Base-by-base conservation (phyloP, 2,888 invertebrate genomes). In the Netelia melanura region DNA sequence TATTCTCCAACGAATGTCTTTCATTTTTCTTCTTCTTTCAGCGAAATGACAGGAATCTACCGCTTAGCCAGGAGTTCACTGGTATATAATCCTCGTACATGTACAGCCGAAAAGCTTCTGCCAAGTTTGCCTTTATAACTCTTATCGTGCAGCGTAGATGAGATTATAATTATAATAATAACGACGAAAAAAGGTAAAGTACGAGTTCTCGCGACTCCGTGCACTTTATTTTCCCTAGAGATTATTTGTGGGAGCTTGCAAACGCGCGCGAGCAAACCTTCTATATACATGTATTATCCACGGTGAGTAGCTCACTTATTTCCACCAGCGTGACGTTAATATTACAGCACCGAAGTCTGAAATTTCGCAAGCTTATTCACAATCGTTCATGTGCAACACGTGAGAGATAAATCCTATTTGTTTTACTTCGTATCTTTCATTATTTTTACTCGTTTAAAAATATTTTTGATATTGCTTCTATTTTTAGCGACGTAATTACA, bases 131-230 rank as follows among this genome's bases (percentile, higher is more conserved):
- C 81, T 78, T 78, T 61, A 25, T 48, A 14, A 23, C 71, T 65
- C 58, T 72, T 68, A 43, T 43, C 48, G 43, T 17, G 61, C 61
- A 52, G 67, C 67, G 78, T 52, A 43, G 38, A 77, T 54, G 58
- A 72, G 72, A 83, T 83, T 83, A 83, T 44, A 56, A 76, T 76
- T 54, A 82, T 82, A 30, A 67, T 54, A 72, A 78, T 78, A 38
- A 52, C 14, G 72, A 58, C 58, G 65, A 72, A 67, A 80, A 21
- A 75, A 62, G 17, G 30, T 23, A 17, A 61, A 48, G 3, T 14
- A 10, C 48, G 11, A 14, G 48, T 48, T 48, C 10, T 14, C 9
- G 25, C 6, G 10, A 10, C 62, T 23, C 38, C 30, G 48, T 23
- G 82, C 58, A 78, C 61, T 72, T 67, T 58, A 79, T 79, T 71